Evolutionary conservation across 30 jellyfish, hydroid and myxozoan genomes (phyloP), one percentile per base, ranked within the genome.

Genomic region (Pelagia noctiluca): DNA sequence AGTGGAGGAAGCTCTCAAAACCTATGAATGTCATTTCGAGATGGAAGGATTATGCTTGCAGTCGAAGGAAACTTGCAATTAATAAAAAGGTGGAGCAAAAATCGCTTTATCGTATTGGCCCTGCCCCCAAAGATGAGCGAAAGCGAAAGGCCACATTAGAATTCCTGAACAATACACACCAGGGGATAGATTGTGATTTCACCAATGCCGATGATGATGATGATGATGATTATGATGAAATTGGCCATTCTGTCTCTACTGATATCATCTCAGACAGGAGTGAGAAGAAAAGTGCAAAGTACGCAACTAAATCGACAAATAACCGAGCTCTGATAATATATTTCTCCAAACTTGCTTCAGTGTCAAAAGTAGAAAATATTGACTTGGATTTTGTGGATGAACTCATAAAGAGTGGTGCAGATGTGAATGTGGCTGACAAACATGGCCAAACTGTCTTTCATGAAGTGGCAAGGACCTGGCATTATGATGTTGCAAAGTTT

Each of bases 381-480:
- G 97, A 90, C 54, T 60, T 90, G 13, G 90, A 90, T 37, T 83
- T 90, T 60, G 92, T 90, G 32, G 97, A 90, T 31, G 80, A 91
- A 35, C 54, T 90, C 57, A 24, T 90, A 29, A 53, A 49, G 16
- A 90, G 78, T 46, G 97, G 97, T 10, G 97, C 97, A 3, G 97
- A 90, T 31, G 61, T 90, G 0, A 84, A 90, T 79, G 71, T 68
- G 12, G 30, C 86, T n/a, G 97, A 90, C 34, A 76, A 64, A 21
- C 90, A 83, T 78, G 97, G 97, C 7, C 97, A 90, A 80, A 90
- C 96, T 1, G 70, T 90, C 19, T 70, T 90, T 50, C 97, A 90
- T 72, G 97, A 90, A 34, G 97, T 85, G 32, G 92, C 97, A 3
- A 69, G 97, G 23, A 71, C 93, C 1, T 90, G 97, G 97, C 97